Evolutionary conservation across 2,888 invertebrate genomes (phyloP), one percentile per base, ranked within the genome.

Genomic region (Drosophila rubida): DNA sequence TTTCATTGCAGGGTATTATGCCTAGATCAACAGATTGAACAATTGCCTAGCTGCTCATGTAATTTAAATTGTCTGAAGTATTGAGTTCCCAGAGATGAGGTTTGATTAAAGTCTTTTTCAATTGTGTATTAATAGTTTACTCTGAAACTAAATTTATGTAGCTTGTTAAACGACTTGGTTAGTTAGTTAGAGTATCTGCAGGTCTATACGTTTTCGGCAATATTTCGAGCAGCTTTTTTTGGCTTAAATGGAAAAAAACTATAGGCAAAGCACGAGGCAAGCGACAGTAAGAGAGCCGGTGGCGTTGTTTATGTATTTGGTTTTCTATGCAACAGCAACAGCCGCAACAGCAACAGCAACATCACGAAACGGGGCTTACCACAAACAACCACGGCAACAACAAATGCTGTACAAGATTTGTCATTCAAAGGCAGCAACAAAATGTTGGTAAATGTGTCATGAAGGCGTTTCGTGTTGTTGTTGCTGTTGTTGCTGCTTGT

Each of bases 381-480:
- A 57, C 68, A 72, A 65, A 35, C 51, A 61, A n/a, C n/a, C n/a
- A 54, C 53, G 61, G 35, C 51, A 62, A 50, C 53, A 67, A 62
- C 59, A 68, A 80, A 60, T 54, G 69, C 53, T 32, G 46, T 62
- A 49, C 75, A 67, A 81, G 74, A 81, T 81, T 81, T 81, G 85
- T 81, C 85, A 85, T 79, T 81, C 75, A 77, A 55, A 75, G 53
- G 50, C 59, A 73, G 58, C 44, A 69, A 35, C 70, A 69, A 80
- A 85, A 83, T 86, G 67, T 78, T 83, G 84, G 84, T 83, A 86
- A 86, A 83, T 83, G 86, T 83, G 82, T 83, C 82, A 83, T 65
- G 74, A 58, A 74, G 76, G 73, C 73, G 60, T 65, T 65, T 39
- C 39, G n/a, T 44, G 48, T 62, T 59, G 49, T 50, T 61, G 49